Conservation (phyloP, 2,113 vertebrate species). For the Rhinolophus ferrumequinum region DNA sequence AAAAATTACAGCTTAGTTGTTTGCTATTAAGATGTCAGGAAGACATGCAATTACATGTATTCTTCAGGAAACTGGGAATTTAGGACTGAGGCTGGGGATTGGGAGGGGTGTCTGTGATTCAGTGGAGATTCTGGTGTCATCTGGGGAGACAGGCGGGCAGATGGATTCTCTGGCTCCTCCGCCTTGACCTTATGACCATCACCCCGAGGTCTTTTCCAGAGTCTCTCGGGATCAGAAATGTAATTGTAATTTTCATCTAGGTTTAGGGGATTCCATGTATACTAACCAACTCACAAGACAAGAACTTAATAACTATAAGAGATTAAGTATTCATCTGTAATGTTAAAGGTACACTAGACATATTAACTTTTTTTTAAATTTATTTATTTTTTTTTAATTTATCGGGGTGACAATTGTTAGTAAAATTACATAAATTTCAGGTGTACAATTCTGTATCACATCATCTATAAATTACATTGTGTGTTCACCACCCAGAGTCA, state of each 20-base stretch:
- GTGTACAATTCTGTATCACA: too few species aligned
- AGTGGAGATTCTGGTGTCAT: not conserved
- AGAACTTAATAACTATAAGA: not conserved
- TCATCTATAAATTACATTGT: too few species aligned
- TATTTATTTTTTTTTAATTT: too few species aligned
- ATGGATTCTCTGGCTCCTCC: not conserved
- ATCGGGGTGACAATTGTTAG: too few species aligned
- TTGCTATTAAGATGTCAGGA: not conserved
- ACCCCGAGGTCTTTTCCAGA: not conserved
- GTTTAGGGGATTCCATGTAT: not conserved
- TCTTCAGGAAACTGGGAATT: not conserved
- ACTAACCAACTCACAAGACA: not conserved
- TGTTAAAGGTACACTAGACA: not conserved
- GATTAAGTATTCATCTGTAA: not conserved
- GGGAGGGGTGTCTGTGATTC: not conserved
- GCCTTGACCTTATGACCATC: not conserved
- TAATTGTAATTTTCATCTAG: not conserved
- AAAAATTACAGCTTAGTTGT: not conserved
- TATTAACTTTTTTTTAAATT: too few species aligned
- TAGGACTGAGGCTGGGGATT: not conserved
- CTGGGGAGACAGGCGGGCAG: not conserved
- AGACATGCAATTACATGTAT: not conserved
- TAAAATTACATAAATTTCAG: too few species aligned
- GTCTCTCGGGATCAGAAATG: not conserved
- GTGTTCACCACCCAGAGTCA: too few species aligned